Evolutionary conservation across 2,797 vertebrate genomes (phyloP).

Genomic region (Tenualosa thibaudeaui): DNA sequence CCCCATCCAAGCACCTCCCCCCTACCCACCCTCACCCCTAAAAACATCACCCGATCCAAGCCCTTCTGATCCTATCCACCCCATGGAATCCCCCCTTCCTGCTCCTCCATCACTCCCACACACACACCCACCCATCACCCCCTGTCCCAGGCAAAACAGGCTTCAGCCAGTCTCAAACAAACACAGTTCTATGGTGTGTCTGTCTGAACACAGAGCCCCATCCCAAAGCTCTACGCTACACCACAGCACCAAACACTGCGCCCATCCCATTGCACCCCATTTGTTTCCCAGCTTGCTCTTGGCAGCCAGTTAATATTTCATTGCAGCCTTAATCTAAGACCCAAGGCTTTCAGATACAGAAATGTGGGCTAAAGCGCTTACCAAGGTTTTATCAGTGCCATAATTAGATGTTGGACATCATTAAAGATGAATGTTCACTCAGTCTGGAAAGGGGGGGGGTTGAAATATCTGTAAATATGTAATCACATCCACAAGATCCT

Average conservation of each 20-base stretch:
- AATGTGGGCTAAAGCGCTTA: conserved; percentile 11
- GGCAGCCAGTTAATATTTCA: background rate
- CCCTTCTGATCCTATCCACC: background rate
- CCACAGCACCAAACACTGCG: background rate
- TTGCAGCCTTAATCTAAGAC: conserved; percentile 2
- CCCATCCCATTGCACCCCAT: background rate
- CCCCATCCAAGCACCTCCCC: background rate
- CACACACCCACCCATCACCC: too few relatives aligned
- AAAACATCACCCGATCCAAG: background rate
- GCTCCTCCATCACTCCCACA: background rate
- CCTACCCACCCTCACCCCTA: background rate
- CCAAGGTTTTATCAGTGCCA: background rate
- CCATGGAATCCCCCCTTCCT: conserved; percentile 5
- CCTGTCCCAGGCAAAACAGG: background rate
- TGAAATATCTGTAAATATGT: background rate
- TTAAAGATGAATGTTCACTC: conserved; percentile 14
- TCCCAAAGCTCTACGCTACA: background rate
- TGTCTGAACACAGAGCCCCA: background rate
- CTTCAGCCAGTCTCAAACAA: background rate
- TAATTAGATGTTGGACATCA: background rate
- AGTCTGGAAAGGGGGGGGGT: background rate
- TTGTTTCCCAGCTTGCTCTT: background rate
- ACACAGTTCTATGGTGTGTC: background rate
- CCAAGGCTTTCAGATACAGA: background rate
- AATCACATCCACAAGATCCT: conserved; percentile 11